Conservation (phyloP, 2,888 invertebrate species). For the Tetragonisca angustula region DNA sequence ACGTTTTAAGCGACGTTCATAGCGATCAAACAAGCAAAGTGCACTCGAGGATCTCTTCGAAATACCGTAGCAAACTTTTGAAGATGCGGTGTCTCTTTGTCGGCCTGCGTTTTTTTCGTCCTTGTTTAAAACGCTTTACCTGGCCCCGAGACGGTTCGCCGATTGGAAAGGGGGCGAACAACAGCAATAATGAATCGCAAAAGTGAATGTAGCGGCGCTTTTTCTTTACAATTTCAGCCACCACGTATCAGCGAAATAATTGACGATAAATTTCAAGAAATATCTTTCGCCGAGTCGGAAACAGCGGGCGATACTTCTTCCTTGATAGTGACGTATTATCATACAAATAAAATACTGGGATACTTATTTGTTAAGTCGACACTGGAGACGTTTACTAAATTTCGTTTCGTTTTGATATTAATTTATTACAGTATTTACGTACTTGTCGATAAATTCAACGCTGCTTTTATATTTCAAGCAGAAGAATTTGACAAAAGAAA, state of each 20-base stretch:
- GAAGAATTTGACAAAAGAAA: too few relatives aligned
- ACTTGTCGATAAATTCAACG: too few relatives aligned
- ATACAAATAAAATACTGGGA: too few relatives aligned
- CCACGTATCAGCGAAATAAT: slow-evolving; percentile 19
- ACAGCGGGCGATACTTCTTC: neutral
- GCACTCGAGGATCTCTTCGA: slow-evolving; percentile 51
- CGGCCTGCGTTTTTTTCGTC: slow-evolving; percentile 50
- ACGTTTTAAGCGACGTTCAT: slow-evolving; percentile 57
- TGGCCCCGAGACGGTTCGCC: slow-evolving; percentile 25
- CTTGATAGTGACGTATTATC: neutral
- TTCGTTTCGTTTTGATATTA: too few relatives aligned
- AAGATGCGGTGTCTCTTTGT: slow-evolving; percentile 61
- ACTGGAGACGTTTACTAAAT: too few relatives aligned
- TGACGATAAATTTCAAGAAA: slow-evolving; percentile 27
- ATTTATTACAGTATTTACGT: too few relatives aligned
- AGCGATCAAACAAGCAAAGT: slow-evolving; percentile 60
- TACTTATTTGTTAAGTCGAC: too few relatives aligned
- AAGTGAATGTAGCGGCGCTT: neutral
- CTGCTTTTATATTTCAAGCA: too few relatives aligned
- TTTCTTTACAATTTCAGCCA: slow-evolving; percentile 6
- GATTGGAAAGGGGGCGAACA: slow-evolving; percentile 14
- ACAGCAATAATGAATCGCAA: slow-evolving; percentile 38
- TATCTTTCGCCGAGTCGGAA: neutral
- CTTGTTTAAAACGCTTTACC: slow-evolving; percentile 32
- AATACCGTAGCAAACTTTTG: slow-evolving; percentile 57